Evolutionary conservation across 2,113 vertebrate species (phyloP), one percentile per base, ranked within the genome.

Genomic region (Eidolon helvum): DNA sequence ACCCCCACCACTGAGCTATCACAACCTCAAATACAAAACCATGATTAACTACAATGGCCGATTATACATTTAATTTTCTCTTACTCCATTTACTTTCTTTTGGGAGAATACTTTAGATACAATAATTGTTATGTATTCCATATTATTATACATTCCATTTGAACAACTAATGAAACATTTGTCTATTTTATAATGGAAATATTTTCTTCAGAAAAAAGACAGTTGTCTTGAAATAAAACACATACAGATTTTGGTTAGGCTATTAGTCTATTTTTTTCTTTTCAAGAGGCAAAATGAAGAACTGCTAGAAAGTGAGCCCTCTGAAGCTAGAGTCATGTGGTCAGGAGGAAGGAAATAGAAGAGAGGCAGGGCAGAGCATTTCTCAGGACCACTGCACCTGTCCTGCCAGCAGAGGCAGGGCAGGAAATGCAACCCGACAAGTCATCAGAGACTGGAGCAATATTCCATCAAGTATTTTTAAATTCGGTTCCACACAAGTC

Each of bases 401-500:
- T 97, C 98, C 97, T 90, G 93, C 97, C 68, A 97, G 97, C 94
- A 92, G 95, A 97, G 97, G 96, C 94, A 92, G 94, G 91, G 97
- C 98, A 98, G 98, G 98, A 99, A 99, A 99, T 98, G 98, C 80
- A 98, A 99, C 94, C 97, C 99, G 99, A 99, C 99, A 99, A 98
- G 98, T 96, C 97, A 97, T 98, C 98, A 95, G 97, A 98, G 98
- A 98, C 98, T 95, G 97, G 96, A 98, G 98, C 97, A 96, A 97
- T 97, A 97, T 98, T 98, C 98, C 98, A 99, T 99, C 99, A 98
- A 98, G 98, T 96, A 97, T 97, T 98, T 99, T 99, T 99, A 99
- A 99, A 98, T 98, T 99, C 98, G 98, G 98, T 98, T 99, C 98
- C 98, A 98, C 97, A 98, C 95, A 99, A 98, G 97, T 98, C 98